Base-by-base conservation (phyloP, 1,140 invertebrate species). In the Leptinotarsa texana region DNA sequence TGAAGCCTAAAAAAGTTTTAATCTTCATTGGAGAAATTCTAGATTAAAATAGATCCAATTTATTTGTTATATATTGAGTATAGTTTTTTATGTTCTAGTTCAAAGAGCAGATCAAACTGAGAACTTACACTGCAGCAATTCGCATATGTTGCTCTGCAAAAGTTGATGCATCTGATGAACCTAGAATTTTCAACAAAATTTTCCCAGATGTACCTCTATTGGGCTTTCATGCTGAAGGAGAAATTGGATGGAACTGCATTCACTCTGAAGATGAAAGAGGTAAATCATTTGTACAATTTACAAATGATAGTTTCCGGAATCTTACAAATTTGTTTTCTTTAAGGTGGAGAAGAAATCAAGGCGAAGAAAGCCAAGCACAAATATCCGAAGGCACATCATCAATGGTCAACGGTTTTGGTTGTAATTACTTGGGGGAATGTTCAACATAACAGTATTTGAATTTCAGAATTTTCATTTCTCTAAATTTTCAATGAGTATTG, bases 221-320 rank as follows among this genome's bases (percentile, higher is more conserved):
- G 33, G 79, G 80, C 5, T 65, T 80, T 17, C 74, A 80, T 68
- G 80, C 73, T 33, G 74, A 78, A 63, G 80, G 81, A 11, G 81
- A 81, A 73, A 73, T 82, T 66, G 81, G 81, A 18, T 81, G 81
- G 78, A 74, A 82, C 75, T 77, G 76, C 75, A 78, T 74, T 62
- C 48, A 63, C 22, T 15, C 63, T 15, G 11, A 17, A 21, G 13
- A 65, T 15, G 11, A 65, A 68, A 77, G 24, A 17, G 57, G 17
- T 13, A 63, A n/a, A 67, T 33, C 24, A 15, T 68, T 27, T 27
- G 72, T 73, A 47, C 42, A 21, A n/a, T 18, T 49, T 17, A 11
- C 5, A 21, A 48, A 42, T 42, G 33, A 42, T 70, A 70, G 2
- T 62, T 42, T 1, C n/a, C 4, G 1, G 42, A 49, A 5, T 8